Conservation (phyloP, 2,888 invertebrate species). For the Drosophila leonis region DNA sequence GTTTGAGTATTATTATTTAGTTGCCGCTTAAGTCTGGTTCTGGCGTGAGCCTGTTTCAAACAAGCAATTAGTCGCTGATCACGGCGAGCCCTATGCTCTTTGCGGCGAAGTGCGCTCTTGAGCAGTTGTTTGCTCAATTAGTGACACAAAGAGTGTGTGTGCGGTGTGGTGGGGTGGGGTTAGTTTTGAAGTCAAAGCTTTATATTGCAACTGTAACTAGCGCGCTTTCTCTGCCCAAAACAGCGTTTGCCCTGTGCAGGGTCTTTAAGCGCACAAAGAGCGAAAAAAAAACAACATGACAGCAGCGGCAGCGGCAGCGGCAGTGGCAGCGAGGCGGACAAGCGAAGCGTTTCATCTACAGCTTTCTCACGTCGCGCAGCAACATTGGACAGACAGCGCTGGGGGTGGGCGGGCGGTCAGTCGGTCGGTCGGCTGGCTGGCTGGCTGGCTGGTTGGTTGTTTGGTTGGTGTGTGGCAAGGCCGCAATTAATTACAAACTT, state of each 20-base stretch:
- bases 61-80: slow-evolving; percentile 43
- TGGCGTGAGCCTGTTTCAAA: slow-evolving; percentile 1
- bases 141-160: not conserved
- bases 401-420: slow-evolving; percentile 8
- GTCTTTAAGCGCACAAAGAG: slow-evolving; percentile 28
- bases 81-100: slow-evolving; percentile 20
- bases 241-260: slow-evolving; percentile 18
- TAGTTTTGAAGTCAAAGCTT: slow-evolving; percentile 22
- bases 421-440: slow-evolving; percentile 9
- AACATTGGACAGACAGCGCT: slow-evolving; percentile 8
- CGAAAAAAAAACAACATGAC: slow-evolving; percentile 35
- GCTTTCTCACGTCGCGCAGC: slow-evolving; percentile 56
- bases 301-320: slow-evolving; percentile 6
- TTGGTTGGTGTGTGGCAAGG: slow-evolving; percentile 65
- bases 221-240: slow-evolving; percentile 63
- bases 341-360: slow-evolving; percentile 39
- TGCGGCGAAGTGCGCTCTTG: slow-evolving; percentile 19
- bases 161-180: not conserved
- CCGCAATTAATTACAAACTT: slow-evolving; percentile 81
- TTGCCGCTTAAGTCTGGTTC: slow-evolving; percentile 12
- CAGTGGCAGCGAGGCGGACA: slow-evolving; percentile 34
- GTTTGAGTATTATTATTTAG: slow-evolving; percentile 12
- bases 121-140: slow-evolving; percentile 23
- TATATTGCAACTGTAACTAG: slow-evolving; percentile 66
- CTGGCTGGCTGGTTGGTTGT: not conserved